Evolutionary conservation across 2,797 vertebrate species (phyloP).

Genomic region (Melanogrammus aeglefinus): DNA sequence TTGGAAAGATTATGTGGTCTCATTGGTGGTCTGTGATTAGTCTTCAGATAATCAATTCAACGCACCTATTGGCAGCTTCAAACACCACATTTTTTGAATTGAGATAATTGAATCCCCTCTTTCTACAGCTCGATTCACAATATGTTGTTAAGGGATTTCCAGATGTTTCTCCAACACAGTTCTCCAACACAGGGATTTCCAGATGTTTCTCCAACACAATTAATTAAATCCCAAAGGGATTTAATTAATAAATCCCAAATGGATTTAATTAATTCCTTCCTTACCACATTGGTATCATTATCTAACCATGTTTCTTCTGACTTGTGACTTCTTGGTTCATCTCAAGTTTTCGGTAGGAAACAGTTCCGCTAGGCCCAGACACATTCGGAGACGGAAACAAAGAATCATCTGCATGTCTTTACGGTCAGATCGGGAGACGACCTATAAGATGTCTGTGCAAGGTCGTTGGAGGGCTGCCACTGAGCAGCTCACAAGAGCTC

Average conservation of each 20-base stretch:
- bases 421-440: background rate
- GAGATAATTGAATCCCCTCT: background rate
- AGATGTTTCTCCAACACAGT: background rate
- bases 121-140: background rate
- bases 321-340: background rate
- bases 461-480: background rate
- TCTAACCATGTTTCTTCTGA: background rate
- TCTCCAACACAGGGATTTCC: no score
- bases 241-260: no score
- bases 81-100: background rate
- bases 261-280: background rate
- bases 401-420: background rate
- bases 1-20: background rate
- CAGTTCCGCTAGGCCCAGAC: background rate
- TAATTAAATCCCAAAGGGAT: no score
- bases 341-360: background rate
- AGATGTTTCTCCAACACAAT: no score
- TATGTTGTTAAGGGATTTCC: background rate
- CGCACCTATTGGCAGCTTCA: no score
- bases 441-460: background rate
- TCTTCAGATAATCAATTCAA: no score
- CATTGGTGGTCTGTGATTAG: no score
- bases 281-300: background rate
- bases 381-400: background rate
- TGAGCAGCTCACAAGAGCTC: background rate